Percentiles rank a stretch among this genome's conserved stretches.
Conservation (phyloP, 2,888 invertebrate species). For the Oscheius sp. region DNA sequence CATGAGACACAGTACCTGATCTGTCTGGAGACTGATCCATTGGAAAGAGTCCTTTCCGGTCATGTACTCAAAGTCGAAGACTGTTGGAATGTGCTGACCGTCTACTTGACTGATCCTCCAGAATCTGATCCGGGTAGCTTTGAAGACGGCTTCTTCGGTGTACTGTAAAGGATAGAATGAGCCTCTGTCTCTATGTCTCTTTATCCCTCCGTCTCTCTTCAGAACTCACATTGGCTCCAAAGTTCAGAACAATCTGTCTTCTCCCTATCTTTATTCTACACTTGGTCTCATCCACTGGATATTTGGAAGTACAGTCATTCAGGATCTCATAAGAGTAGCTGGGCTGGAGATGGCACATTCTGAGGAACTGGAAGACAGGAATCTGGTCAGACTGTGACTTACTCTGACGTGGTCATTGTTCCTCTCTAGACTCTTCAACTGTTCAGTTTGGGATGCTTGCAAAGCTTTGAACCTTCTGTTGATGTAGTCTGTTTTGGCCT, state of each 20-base stretch:
- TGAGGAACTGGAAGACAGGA: conserved; percentile 83
- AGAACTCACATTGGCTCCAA: conserved; percentile 39
- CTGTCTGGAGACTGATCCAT: conserved; percentile 86
- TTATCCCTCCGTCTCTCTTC: no score
- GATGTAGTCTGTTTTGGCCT: conserved; percentile 40
- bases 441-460: conserved; percentile 35
- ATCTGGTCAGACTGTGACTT: not conserved
- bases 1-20: conserved; percentile 77
- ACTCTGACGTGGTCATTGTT: conserved; percentile 44
- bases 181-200: conserved; percentile 71
- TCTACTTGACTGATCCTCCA: conserved; percentile 83
- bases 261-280: conserved; percentile 85
- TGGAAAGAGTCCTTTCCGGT: conserved; percentile 78
- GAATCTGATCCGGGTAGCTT: conserved; percentile 94
- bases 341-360: conserved; percentile 85
- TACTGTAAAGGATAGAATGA: conserved; percentile 74
- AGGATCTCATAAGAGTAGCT: conserved; percentile 91
- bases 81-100: conserved; percentile 12
- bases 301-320: conserved; percentile 74
- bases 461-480: conserved; percentile 21
- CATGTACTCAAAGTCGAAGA: conserved; percentile 69
- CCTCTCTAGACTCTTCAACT: conserved; percentile 40
- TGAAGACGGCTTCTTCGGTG: conserved; percentile 84
- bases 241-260: conserved; percentile 61
- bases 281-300: conserved; percentile 56